A percentile compares a stretch with the other conserved stretches of the same genome.
phyloP scores from a whole-genome alignment of 2,797 vertebrate species.

The Ctenopoma multispine region DNA sequence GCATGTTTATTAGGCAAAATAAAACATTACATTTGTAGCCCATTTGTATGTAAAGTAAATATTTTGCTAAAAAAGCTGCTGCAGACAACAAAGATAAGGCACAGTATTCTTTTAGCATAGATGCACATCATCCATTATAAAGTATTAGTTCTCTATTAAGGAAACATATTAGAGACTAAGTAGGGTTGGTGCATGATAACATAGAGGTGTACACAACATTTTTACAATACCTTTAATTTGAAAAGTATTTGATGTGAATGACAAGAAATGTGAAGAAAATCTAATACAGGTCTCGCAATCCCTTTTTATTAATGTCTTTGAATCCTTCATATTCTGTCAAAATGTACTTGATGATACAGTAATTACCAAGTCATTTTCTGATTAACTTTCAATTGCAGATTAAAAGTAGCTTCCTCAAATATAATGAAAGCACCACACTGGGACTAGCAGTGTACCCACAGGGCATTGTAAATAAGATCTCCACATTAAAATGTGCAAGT shows the following conservation, averaged over 20 bases:
- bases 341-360: slow-evolving; percentile 22
- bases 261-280: not conserved
- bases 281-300: slow-evolving; percentile 9
- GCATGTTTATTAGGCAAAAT: not conserved
- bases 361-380: slow-evolving; percentile 40
- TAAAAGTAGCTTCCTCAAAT: slow-evolving; percentile 36
- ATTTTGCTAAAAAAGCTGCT: not conserved
- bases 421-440: slow-evolving; percentile 16
- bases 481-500: slow-evolving; percentile 53
- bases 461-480: slow-evolving; percentile 48
- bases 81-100: not conserved
- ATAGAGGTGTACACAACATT: not conserved
- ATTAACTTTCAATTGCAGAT: slow-evolving; percentile 43
- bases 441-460: slow-evolving; percentile 18
- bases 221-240: not conserved
- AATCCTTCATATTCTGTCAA: slow-evolving; percentile 30
- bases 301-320: not conserved
- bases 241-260: not conserved
- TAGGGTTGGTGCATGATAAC: not conserved
- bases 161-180: not conserved
- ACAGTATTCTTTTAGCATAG: not conserved
- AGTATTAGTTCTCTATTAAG: not conserved
- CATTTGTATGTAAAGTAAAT: not conserved
- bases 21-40: not conserved
- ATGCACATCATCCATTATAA: not conserved